Conservation (phyloP, 2,888 invertebrate genomes). For the Nematopogon swammerdamellus region DNA sequence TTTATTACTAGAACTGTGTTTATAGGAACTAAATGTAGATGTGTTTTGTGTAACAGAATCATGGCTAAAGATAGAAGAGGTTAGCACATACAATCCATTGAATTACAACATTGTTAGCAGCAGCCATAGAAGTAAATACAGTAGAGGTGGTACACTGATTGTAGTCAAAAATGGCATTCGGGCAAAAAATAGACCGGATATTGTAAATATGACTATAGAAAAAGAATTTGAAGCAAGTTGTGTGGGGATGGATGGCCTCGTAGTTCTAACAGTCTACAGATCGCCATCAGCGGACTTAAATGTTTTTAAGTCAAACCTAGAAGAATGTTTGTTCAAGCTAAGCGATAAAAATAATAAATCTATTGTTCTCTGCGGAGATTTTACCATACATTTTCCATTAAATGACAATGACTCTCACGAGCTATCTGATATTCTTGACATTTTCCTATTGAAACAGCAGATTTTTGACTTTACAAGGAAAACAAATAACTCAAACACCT, state of each 20-base stretch:
- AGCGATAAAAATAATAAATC: neutral
- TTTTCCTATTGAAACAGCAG: slow-evolving; percentile 1
- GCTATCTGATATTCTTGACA: neutral
- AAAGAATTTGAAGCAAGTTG: neutral
- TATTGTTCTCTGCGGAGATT: slow-evolving; percentile 1
- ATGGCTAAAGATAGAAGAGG: neutral
- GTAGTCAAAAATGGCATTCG: neutral
- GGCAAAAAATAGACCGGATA: slow-evolving; percentile 1
- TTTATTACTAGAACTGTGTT: neutral
- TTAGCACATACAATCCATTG: neutral
- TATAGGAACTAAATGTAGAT: slow-evolving; percentile 1
- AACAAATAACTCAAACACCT: neutral
- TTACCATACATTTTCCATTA: neutral
- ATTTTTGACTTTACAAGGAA: slow-evolving; percentile 2
- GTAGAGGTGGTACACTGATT: slow-evolving; percentile 2
- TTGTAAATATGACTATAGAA: slow-evolving; percentile 1
- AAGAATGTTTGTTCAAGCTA: neutral
- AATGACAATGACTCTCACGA: too few relatives aligned
- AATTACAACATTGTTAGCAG: slow-evolving; percentile 3
- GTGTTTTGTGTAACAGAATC: slow-evolving; percentile 4
- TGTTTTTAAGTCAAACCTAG: neutral
- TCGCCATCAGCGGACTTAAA: neutral
- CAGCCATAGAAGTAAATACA: slow-evolving; percentile 1
- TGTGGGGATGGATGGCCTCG: neutral
- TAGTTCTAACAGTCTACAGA: neutral